Conservation (phyloP, 2,888 invertebrate genomes). For the Palloptera scutellata region DNA sequence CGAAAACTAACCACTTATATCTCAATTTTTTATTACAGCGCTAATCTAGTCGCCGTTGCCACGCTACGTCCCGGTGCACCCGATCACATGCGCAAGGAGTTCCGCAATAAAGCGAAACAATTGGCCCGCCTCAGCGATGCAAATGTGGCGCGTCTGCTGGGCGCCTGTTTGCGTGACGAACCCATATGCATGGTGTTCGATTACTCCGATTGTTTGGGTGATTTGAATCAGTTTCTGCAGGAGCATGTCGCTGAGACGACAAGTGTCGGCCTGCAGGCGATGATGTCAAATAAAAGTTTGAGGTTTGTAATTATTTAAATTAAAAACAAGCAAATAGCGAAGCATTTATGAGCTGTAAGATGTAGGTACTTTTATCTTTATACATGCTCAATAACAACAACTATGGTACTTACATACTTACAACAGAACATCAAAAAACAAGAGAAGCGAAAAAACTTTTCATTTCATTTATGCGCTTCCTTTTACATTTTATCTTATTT, state of each 20-base stretch:
- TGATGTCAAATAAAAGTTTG: conserved; percentile 71
- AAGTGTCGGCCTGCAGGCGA: conserved; percentile 51
- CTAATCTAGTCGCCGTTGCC: conserved; percentile 76
- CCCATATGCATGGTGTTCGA: conserved; percentile 81
- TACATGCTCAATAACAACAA: neutral
- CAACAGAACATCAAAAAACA: neutral
- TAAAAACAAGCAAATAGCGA: neutral
- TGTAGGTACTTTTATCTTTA: no score
- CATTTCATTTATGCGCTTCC: conserved; percentile 40
- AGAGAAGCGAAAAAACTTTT: conserved; percentile 68
- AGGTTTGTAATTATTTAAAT: conserved; percentile 67
- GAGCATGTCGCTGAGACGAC: conserved; percentile 81
- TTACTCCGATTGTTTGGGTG: conserved; percentile 72
- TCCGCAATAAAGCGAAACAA: conserved; percentile 75
- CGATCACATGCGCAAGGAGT: conserved; percentile 72
- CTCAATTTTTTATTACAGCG: conserved; percentile 45
- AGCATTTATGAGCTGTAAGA: conserved; percentile 5
- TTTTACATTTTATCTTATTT: conserved; percentile 54
- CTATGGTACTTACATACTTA: conserved; percentile 4
- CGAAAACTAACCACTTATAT: no score
- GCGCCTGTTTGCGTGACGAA: conserved; percentile 76
- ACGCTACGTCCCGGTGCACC: conserved; percentile 71
- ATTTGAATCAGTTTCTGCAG: conserved; percentile 84
- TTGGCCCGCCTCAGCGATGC: conserved; percentile 75
- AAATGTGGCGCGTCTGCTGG: conserved; percentile 77